These are phyloP conservation scores for Centropristis striata DNA, from an alignment of 2,113 vertebrate species.

Conservation along the genomic window DNA sequence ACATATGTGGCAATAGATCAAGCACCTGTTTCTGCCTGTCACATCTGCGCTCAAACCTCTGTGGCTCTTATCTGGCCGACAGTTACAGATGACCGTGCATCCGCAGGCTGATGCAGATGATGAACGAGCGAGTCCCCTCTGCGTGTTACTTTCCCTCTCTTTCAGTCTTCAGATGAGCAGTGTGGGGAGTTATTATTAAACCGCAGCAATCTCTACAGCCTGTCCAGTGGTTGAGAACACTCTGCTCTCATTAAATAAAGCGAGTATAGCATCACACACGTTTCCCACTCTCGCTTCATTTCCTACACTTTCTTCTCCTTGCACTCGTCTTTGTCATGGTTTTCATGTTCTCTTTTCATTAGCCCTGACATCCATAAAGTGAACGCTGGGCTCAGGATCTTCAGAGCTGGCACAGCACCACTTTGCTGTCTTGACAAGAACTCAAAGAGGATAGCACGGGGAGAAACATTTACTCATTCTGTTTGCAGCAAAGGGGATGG, in stretches of 20 bases:
- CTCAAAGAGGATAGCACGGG: constrained; percentile 52
- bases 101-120: constrained; percentile 56
- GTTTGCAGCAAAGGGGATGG: constrained; percentile 75
- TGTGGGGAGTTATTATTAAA: constrained; percentile 59
- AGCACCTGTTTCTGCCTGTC: constrained; percentile 68
- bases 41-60: constrained; percentile 64
- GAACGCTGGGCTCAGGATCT: constrained; percentile 40
- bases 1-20: constrained; percentile 70
- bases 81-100: constrained; percentile 74
- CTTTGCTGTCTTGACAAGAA: constrained; percentile 68
- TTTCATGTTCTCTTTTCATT: constrained; percentile 66
- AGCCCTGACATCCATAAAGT: constrained; percentile 37
- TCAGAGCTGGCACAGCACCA: constrained; percentile 50
- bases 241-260: constrained; percentile 66
- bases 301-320: constrained; percentile 45
- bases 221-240: constrained; percentile 43
- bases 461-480: constrained; percentile 78
- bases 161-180: constrained; percentile 31
- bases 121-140: constrained; percentile 48
- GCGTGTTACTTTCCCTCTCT: constrained; percentile 36
- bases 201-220: constrained; percentile 27
- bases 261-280: constrained; percentile 12
- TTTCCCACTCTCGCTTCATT: constrained; percentile 49
- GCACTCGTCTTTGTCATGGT: constrained; percentile 51
- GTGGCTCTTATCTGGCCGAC: constrained; percentile 65